phyloP scores from a whole-genome alignment of 2,888 invertebrate genomes.

The Hofmannophila pseudospretella region DNA sequence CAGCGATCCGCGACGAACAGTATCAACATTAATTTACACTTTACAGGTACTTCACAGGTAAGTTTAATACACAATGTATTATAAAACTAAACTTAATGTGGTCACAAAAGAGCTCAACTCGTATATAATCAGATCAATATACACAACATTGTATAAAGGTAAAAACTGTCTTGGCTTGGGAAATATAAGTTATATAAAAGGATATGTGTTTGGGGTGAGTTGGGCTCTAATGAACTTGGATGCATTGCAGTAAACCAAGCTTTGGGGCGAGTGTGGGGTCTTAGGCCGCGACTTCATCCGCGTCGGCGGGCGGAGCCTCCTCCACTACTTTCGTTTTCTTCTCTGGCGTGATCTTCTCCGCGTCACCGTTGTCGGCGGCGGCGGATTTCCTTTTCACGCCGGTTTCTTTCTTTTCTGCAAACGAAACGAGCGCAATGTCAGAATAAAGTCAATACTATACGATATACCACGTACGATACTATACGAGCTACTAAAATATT shows the following conservation, averaged over 20 bases:
- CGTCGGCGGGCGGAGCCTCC: conserved; percentile 74
- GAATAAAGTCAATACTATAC: too few species aligned
- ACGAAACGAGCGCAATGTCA: too few species aligned
- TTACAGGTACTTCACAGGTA: conserved; percentile 76
- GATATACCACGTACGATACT: too few species aligned
- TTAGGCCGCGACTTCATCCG: conserved; percentile 79
- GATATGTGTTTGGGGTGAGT: conserved; percentile 54
- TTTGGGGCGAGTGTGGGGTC: conserved; percentile 23
- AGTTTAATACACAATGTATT: conserved; percentile 66
- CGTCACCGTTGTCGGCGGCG: conserved; percentile 72
- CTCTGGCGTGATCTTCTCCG: conserved; percentile 82
- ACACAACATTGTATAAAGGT: conserved; percentile 23
- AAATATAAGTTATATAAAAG: conserved; percentile 30
- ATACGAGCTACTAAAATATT: too few species aligned
- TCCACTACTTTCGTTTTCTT: conserved; percentile 85
- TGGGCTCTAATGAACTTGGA: conserved; percentile 64
- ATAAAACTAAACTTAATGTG: conserved; percentile 63
- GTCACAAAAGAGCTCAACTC: conserved; percentile 72
- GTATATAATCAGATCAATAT: conserved; percentile 35
- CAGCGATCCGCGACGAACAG: conserved; percentile 52
- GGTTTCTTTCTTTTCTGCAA: conserved; percentile 48
- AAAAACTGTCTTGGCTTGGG: conserved; percentile 48
- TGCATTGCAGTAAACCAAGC: conserved; percentile 76
- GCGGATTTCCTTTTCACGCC: conserved; percentile 85
- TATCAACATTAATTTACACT: conserved; percentile 67